Evolutionary conservation across 2,113 vertebrate genomes (phyloP).

Genomic region (Rhipidura dahli): DNA sequence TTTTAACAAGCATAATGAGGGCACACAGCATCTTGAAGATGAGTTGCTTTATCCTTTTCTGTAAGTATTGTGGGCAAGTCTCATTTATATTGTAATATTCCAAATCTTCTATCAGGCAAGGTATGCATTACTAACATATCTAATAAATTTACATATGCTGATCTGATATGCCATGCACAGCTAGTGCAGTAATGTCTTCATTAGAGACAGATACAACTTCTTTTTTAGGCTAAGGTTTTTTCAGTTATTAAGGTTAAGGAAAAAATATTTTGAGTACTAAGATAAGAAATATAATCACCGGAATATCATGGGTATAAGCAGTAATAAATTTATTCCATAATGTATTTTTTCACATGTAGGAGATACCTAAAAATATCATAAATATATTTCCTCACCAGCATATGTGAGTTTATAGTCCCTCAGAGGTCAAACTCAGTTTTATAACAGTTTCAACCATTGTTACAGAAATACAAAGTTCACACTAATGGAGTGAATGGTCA

Average conservation of each 20-base stretch:
- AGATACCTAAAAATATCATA: not conserved
- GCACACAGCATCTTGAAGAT: not conserved
- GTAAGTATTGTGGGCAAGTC: not conserved
- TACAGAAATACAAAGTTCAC: not conserved
- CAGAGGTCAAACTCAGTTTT: not conserved
- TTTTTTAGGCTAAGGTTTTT: not conserved
- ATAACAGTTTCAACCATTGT: not conserved
- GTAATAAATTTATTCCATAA: not conserved
- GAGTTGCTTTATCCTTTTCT: not conserved
- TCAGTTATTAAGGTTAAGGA: not conserved
- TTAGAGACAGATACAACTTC: not conserved
- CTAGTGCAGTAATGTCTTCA: not conserved
- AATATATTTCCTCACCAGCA: not conserved
- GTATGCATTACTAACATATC: not conserved
- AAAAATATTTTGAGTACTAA: not conserved
- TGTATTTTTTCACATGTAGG: not conserved
- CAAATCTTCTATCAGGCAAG: not conserved
- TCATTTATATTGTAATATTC: not conserved
- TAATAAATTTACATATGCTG: not conserved
- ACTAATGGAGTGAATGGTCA: not conserved
- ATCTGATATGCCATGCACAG: not conserved
- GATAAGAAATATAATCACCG: not conserved
- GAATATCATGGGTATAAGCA: not conserved
- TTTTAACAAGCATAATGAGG: slow-evolving; percentile 1
- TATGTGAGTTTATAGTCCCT: not conserved